Conservation (phyloP, 2,797 vertebrate genomes). For the Yasuhikotakia modesta region DNA sequence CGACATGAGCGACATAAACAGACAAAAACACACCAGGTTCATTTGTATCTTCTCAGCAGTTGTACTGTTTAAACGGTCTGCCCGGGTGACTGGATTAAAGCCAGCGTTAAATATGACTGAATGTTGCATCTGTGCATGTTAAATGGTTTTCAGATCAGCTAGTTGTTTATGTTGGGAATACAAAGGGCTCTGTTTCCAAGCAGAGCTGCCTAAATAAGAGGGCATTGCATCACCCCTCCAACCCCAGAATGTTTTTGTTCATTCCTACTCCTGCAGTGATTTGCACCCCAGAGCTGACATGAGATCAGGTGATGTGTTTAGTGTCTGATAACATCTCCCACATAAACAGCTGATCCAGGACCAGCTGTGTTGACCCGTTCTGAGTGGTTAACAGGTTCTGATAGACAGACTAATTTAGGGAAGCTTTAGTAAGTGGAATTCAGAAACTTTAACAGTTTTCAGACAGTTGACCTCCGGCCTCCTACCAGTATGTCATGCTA, state of each 20-base stretch:
- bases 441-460: constrained; percentile 24
- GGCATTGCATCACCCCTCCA: constrained; percentile 37
- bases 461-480: background rate
- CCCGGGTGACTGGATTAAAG: constrained; percentile 4
- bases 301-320: constrained; percentile 51
- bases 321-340: constrained; percentile 19
- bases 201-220: constrained; percentile 63
- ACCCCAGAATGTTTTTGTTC: background rate
- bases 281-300: background rate
- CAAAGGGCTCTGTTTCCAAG: constrained; percentile 52
- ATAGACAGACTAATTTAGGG: background rate
- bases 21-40: background rate
- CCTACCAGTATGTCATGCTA: no score
- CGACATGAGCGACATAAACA: background rate
- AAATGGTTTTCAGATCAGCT: constrained; percentile 17
- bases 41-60: background rate
- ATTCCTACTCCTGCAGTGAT: background rate
- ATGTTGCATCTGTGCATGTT: constrained; percentile 7
- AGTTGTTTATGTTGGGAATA: constrained; percentile 2
- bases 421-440: constrained; percentile 3
- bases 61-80: background rate
- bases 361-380: background rate
- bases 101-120: background rate
- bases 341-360: constrained; percentile 13
- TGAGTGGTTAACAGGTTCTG: constrained; percentile 1